These are phyloP conservation scores for Protosalanx chinensis DNA, from an alignment of 2,797 vertebrate genomes.

Conservation along the genomic window DNA sequence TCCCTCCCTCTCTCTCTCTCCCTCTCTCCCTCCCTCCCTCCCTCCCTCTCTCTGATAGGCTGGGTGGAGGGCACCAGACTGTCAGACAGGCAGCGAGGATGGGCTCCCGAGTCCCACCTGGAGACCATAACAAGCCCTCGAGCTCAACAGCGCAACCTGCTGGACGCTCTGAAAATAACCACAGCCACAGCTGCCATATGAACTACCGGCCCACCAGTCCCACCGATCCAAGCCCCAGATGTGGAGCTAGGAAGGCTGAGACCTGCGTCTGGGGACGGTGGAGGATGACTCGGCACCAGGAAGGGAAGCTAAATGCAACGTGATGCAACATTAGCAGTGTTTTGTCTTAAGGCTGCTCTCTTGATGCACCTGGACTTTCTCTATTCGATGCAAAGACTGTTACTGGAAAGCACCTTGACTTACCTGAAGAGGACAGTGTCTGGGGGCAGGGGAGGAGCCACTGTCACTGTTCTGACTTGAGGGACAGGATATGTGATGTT, in stretches of 20 bases:
- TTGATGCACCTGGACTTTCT: background rate
- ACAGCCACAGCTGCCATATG: slow-evolving; percentile 80
- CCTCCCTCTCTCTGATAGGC: too few species aligned
- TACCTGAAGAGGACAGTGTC: slow-evolving; percentile 2
- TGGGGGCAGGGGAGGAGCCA: too few species aligned
- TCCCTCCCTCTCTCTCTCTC: slow-evolving; percentile 15
- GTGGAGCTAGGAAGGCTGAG: background rate
- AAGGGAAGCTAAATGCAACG: slow-evolving; percentile 11
- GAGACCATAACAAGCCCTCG: slow-evolving; percentile 82
- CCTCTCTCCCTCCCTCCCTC: too few species aligned
- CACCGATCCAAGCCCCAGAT: background rate
- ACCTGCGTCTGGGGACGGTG: slow-evolving; percentile 15
- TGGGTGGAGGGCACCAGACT: slow-evolving; percentile 91
- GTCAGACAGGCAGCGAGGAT: slow-evolving; percentile 87
- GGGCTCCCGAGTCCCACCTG: slow-evolving; percentile 84
- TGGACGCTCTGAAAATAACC: slow-evolving; percentile 86
- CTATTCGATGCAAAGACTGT: slow-evolving; percentile 18
- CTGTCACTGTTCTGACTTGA: background rate
- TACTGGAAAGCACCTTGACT: slow-evolving; percentile 16
- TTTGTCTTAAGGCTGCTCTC: slow-evolving; percentile 24
- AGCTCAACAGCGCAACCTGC: slow-evolving; percentile 81
- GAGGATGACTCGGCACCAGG: slow-evolving; percentile 16
- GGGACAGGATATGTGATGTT: slow-evolving; percentile 2
- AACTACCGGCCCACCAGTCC: slow-evolving; percentile 2
- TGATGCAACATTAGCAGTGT: slow-evolving; percentile 10